A percentile compares a stretch with the other conserved stretches of the same genome.
Conservation (phyloP, 2,888 invertebrate genomes). For the Asteroscopus sphinx region DNA sequence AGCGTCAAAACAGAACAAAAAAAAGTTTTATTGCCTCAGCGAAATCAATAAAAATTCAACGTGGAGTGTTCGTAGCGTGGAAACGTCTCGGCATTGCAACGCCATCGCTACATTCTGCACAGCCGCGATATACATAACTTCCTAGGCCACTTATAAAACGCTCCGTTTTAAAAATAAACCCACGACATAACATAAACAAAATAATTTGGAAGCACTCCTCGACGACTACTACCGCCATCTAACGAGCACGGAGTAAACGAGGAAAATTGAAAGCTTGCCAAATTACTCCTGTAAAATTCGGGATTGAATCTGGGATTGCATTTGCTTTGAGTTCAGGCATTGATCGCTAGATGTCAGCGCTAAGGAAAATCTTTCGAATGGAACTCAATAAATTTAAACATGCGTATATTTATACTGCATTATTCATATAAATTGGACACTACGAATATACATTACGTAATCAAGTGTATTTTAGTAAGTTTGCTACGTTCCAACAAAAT, state of each 20-base stretch:
- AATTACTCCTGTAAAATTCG: constrained; percentile 42
- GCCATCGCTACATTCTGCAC: constrained; percentile 68
- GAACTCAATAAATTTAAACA: constrained; percentile 5
- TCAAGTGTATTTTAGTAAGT: constrained; percentile 47
- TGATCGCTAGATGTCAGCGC: constrained; percentile 59
- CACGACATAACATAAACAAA: constrained; percentile 77
- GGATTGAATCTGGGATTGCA: constrained; percentile 49
- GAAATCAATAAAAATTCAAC: constrained; percentile 64
- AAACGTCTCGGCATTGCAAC: constrained; percentile 70
- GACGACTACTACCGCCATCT: constrained; percentile 74
- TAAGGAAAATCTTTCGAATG: constrained; percentile 15
- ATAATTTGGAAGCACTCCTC: constrained; percentile 55
- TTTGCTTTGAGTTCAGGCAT: constrained; percentile 38
- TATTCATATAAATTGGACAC: constrained; percentile 33
- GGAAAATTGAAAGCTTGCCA: constrained; percentile 71
- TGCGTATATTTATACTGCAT: constrained; percentile 25
- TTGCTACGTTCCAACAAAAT: constrained; percentile 33
- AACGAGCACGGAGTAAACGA: constrained; percentile 53
- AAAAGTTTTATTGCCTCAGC: constrained; percentile 61
- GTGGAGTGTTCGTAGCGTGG: constrained; percentile 60
- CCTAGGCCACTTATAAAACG: constrained; percentile 86
- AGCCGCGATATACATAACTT: constrained; percentile 75
- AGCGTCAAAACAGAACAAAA: constrained; percentile 60
- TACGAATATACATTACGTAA: constrained; percentile 39
- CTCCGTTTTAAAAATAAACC: constrained; percentile 85